Base-by-base conservation (phyloP, 2,797 vertebrate genomes). In the Lophius americanus region DNA sequence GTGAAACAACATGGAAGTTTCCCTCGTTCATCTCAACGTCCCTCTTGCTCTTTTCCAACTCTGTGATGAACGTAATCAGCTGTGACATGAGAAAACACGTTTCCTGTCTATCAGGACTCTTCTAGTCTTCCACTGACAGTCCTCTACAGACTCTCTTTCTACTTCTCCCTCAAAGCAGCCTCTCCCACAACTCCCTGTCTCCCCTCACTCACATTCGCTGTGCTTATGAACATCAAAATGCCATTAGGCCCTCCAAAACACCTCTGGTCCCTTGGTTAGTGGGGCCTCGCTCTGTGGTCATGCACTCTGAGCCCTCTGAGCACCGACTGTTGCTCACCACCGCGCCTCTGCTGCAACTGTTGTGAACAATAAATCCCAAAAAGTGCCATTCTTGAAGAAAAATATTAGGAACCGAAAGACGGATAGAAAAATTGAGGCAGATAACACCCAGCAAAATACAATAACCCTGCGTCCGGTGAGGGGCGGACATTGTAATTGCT, bases 201-300 rank as follows among this genome's bases (percentile, higher is more conserved):
- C 92, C 91, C 93, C 94, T 92, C 93, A 93, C 93, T 94, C 94
- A 93, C 95, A 95, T 95, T 95, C 94, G 90, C 95, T 94, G 95
- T 93, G 93, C 92, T 94, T 93, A 92, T 95, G 94, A 97, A 98
- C 96, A 98, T 97, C 95, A 95, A 98, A 99, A 99, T 95, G 95
- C 95, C 96, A 98, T 99, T 98, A 98, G 96, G 95, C 94, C 93
- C 92, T 94, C 91, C 88, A 88, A 93, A 94, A 94, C 92, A 93
- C 92, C 88, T 94, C 91, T 87, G 80, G 84, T 92, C 94, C 94
- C 90, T 83, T 76, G 91, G 87, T 76, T 83, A 90, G 85, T 69
- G 9, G 75, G 86, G 83, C 85, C 87, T 88, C 55, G 63, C 83
- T 60, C 85, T 55, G 76, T 53, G 81, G 86, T 52, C 63, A 73